A percentile compares a stretch with the other conserved stretches of the same genome.
Conservation (phyloP, 2,797 vertebrate genomes). For the Adrianichthys oophorus region DNA sequence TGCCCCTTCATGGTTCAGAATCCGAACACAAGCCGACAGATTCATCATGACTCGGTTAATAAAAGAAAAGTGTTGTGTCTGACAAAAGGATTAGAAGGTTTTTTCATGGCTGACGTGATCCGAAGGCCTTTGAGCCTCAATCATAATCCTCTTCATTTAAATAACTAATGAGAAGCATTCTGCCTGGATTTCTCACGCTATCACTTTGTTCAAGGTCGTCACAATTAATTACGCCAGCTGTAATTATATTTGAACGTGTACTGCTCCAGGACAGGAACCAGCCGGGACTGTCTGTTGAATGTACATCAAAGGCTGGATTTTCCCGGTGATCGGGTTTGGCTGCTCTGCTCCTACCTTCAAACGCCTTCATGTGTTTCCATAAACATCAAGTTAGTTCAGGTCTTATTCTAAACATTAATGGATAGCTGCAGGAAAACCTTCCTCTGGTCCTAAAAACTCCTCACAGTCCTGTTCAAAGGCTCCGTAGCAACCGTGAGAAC, state of each 20-base stretch:
- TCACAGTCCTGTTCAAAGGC: conserved; percentile 39
- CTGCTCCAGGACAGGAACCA: conserved; percentile 34
- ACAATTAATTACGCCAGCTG: conserved; percentile 41
- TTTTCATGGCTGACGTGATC: conserved; percentile 59
- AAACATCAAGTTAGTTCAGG: conserved; percentile 25
- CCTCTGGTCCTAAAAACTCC: conserved; percentile 49
- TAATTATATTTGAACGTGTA: conserved; percentile 51
- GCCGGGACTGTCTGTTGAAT: conserved; percentile 6
- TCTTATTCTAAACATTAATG: conserved; percentile 33
- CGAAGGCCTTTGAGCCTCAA: conserved; percentile 33
- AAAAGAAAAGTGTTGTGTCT: conserved; percentile 61
- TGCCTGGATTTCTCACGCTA: conserved; percentile 50
- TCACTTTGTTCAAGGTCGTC: conserved; percentile 29
- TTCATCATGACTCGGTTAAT: conserved; percentile 40
- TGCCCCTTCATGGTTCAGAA: conserved; percentile 17
- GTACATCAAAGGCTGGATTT: too few species aligned
- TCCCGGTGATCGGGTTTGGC: too few species aligned
- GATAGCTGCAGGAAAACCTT: conserved; percentile 29
- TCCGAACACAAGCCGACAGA: conserved; percentile 39
- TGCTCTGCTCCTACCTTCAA: conserved; percentile 17
- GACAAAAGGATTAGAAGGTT: conserved; percentile 60
- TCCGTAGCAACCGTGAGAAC: conserved; percentile 62
- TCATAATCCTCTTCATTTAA: conserved; percentile 66
- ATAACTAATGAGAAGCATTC: conserved; percentile 61
- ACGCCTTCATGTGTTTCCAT: conserved; percentile 17